Base-by-base conservation (phyloP, 2,888 invertebrate species). In the Xylocampa areola region DNA sequence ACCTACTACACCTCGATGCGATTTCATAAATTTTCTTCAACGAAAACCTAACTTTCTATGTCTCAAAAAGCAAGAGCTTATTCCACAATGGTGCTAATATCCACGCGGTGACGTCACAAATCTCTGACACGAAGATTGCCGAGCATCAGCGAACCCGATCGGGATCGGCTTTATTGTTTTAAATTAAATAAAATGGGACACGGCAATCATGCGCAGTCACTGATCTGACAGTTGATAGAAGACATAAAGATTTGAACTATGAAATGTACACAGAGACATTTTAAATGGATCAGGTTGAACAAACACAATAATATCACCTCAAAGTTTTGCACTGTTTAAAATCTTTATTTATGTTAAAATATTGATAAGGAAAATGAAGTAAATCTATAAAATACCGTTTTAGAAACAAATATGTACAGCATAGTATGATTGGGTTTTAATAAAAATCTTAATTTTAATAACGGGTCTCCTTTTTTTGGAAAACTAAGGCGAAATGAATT, bases 141-240 rank as follows among this genome's bases (percentile, higher is more conserved):
- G 54, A 67, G 60, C 53, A 66, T 55, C 57, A 39, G 23, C 62
- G 54, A 47, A n/a, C 68, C 7, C 65, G 52, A 66, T 61, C 39
- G 51, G 35, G 52, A 66, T 61, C 39, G 51, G 35, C 62, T 70
- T 80, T 72, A 81, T 81, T 83, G 84, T 81, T 79, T 82, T 79
- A 77, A 82, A 82, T 84, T 81, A 79, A 68, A 71, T 68, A 48
- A 77, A 81, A 75, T 78, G 71, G 79, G 61, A 29, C 76, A 57
- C 61, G 14, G 48, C 63, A 37, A 50, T 68, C 65, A 47, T 47
- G 29, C 32, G 16, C 47, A n/a, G n/a, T n/a, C n/a, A 33, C 29
- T 2, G 36, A 41, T 14, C 68, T 40, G 17, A 14, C 62, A 21
- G 25, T 37, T 10, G 13, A 25, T 8, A 5, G 5, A 30, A 21